Conservation (phyloP, 2,113 vertebrate species). For the Thamnophis sirtalis region DNA sequence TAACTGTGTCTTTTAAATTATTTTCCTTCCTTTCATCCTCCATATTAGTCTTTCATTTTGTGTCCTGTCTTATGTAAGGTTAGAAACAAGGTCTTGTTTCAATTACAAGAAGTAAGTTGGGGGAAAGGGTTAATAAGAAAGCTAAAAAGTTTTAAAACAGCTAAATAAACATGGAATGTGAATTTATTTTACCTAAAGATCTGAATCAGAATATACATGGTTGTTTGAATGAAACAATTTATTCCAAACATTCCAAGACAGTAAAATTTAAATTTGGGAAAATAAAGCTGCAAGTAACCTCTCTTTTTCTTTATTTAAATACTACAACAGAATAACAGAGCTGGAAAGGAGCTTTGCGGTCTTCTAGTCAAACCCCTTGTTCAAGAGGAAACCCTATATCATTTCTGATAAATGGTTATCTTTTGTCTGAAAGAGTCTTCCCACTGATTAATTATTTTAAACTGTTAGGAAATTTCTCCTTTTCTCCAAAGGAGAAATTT, state of each 20-base stretch:
- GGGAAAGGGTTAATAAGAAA: background rate
- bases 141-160: background rate
- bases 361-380: background rate
- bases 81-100: background rate
- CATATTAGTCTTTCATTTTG: background rate
- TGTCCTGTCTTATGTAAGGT: background rate
- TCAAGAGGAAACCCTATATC: background rate
- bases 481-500: no score
- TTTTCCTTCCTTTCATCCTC: background rate
- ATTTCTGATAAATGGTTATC: background rate
- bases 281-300: constrained; percentile 35
- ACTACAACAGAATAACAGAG: background rate
- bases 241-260: constrained; percentile 27
- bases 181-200: constrained; percentile 20
- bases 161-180: background rate
- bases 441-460: background rate
- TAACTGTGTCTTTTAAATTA: background rate
- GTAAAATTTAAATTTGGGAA: constrained; percentile 23
- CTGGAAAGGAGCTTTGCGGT: no score
- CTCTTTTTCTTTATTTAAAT: constrained; percentile 39
- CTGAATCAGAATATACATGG: constrained; percentile 1
- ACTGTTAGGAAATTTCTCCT: background rate
- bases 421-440: background rate
- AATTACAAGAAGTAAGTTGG: background rate
- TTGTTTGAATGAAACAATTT: constrained; percentile 17